Percentiles rank a stretch among this genome's conserved stretches.
Evolutionary conservation across 1,140 invertebrate species (phyloP).

Genomic region (Ylistrum balloti): DNA sequence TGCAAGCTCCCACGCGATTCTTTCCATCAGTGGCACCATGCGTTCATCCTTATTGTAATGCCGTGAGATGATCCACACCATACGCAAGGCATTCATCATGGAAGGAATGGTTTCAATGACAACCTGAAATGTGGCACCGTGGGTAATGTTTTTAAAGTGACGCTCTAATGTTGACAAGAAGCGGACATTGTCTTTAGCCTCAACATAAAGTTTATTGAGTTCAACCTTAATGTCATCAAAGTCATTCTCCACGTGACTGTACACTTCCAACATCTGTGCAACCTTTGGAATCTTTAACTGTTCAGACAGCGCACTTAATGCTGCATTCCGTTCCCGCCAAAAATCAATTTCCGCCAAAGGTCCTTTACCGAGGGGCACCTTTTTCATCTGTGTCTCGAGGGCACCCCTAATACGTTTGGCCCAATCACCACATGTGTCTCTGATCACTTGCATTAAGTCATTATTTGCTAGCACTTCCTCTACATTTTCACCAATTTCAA

Average conservation of each 20-base stretch:
- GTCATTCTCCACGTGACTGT: conserved; percentile 82
- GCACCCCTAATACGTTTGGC: conserved; percentile 79
- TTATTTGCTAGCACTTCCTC: conserved; percentile 79
- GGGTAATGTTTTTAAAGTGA: conserved; percentile 91
- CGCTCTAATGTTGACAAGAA: conserved; percentile 91
- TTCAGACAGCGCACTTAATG: conserved; percentile 89
- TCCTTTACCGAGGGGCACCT: conserved; percentile 86
- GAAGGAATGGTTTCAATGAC: conserved; percentile 87
- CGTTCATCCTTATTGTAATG: conserved; percentile 86
- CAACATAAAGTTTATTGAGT: conserved; percentile 87
- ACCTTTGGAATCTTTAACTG: conserved; percentile 90
- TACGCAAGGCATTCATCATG: conserved; percentile 89
- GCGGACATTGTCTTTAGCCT: conserved; percentile 91
- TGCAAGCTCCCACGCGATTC: conserved; percentile 91
- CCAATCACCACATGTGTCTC: conserved; percentile 80
- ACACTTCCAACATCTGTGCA: conserved; percentile 85
- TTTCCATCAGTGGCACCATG: conserved; percentile 90
- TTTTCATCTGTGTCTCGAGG: conserved; percentile 79
- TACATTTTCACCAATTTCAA: conserved; percentile 77
- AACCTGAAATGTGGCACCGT: conserved; percentile 87
- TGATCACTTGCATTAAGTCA: conserved; percentile 77
- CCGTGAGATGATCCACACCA: conserved; percentile 83
- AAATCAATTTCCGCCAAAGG: conserved; percentile 92
- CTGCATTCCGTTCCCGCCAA: conserved; percentile 90
- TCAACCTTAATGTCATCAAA: conserved; percentile 85